These are phyloP conservation scores for Poeciliopsis infans DNA, from an alignment of 2,797 vertebrate genomes.

Conservation along the genomic window DNA sequence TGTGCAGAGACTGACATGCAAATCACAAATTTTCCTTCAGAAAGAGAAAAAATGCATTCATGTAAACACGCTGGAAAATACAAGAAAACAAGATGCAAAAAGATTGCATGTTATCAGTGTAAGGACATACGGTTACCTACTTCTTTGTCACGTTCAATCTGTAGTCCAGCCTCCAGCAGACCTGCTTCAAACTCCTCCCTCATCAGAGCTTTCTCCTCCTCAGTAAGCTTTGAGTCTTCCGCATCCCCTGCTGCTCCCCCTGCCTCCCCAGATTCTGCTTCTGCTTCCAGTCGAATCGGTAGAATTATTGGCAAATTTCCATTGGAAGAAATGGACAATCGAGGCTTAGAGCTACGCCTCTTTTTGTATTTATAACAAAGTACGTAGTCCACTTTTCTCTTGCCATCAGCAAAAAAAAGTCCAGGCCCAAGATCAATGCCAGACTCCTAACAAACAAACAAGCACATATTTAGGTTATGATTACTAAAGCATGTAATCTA, in stretches of 20 bases:
- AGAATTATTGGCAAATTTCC: conserved; percentile 74
- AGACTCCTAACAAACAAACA: conserved; percentile 69
- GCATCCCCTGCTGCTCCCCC: conserved; percentile 66
- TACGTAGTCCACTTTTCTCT: conserved; percentile 93
- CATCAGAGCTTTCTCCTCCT: conserved; percentile 86
- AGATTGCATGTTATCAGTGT: neutral
- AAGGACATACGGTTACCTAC: conserved; percentile 73
- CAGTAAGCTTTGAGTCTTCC: conserved; percentile 82
- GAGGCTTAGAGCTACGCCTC: conserved; percentile 64
- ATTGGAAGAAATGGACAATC: conserved; percentile 81
- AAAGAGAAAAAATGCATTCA: neutral
- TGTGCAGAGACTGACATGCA: neutral
- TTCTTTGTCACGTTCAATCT: conserved; percentile 92
- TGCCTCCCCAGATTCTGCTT: conserved; percentile 60
- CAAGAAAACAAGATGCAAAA: neutral
- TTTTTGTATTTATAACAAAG: conserved; percentile 90
- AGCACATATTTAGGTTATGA: conserved; percentile 1
- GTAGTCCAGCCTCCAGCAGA: conserved; percentile 88
- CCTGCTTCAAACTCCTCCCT: conserved; percentile 91
- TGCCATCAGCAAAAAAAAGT: conserved; percentile 88
- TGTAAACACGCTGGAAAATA: conserved; percentile 2
- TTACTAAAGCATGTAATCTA: neutral
- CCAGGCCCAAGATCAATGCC: conserved; percentile 77
- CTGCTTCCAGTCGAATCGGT: conserved; percentile 46
- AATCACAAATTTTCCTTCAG: neutral